Conservation (phyloP, 2,797 vertebrate genomes). For the Myiothlypis chrysogaster region DNA sequence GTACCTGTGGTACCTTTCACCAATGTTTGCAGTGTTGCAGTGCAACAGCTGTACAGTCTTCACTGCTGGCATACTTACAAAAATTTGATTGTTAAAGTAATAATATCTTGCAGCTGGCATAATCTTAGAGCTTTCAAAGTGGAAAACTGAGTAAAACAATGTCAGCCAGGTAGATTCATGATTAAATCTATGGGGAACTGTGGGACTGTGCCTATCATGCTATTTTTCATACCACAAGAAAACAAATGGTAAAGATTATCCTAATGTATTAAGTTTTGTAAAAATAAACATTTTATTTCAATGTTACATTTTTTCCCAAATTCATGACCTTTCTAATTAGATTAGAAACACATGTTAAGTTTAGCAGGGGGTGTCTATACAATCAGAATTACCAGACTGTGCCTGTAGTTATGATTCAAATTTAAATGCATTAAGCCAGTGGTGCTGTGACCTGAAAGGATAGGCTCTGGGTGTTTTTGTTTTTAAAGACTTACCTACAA, state of each 20-base stretch:
- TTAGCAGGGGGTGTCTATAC: neutral
- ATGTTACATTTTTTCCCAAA: neutral
- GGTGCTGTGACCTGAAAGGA: neutral
- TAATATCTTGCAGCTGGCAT: slow-evolving; percentile 2
- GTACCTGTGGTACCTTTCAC: neutral
- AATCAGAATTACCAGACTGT: neutral
- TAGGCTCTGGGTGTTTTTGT: neutral
- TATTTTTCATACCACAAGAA: neutral
- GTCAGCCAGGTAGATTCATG: neutral
- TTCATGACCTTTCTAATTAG: neutral
- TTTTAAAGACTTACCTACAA: neutral
- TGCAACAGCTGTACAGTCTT: neutral
- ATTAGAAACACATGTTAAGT: neutral
- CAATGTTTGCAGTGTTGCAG: neutral
- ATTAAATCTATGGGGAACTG: neutral
- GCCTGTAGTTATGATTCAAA: neutral
- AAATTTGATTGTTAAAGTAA: neutral
- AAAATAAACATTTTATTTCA: neutral
- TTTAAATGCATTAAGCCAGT: neutral
- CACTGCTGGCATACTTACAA: neutral
- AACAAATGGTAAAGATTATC: neutral
- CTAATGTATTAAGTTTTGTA: neutral
- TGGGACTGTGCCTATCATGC: neutral
- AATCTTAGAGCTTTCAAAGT: neutral
- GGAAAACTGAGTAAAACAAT: neutral